Percentiles rank a stretch among this genome's conserved stretches.
Conservation (phyloP, 2,888 invertebrate genomes). For the Rhamphomyia laevipes region DNA sequence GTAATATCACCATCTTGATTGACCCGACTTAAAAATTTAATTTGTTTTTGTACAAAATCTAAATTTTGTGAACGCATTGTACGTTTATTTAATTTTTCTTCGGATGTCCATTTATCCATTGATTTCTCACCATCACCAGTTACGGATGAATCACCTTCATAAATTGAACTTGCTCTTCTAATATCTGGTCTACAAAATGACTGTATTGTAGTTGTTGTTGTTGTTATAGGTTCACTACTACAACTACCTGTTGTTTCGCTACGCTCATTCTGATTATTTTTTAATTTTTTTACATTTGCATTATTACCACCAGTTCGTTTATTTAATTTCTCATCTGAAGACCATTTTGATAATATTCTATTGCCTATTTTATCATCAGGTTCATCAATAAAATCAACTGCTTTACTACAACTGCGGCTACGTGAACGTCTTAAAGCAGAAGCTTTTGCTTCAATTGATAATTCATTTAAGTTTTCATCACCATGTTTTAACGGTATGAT, state of each 20-base stretch:
- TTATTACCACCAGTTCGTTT: too few relatives aligned
- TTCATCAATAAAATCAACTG: neutral
- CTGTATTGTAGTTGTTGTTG: neutral
- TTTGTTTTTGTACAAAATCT: constrained; percentile 50
- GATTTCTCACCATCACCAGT: constrained; percentile 4
- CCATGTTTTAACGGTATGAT: constrained; percentile 9
- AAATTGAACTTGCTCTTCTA: neutral
- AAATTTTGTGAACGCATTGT: constrained; percentile 51
- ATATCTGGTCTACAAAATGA: neutral
- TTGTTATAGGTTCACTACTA: neutral
- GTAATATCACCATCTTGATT: constrained; percentile 18
- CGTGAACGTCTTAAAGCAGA: constrained; percentile 21
- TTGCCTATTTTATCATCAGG: neutral
- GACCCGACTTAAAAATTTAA: constrained; percentile 46
- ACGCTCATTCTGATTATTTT: too few relatives aligned
- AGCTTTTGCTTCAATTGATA: neutral
- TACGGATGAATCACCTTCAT: neutral
- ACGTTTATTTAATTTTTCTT: constrained; percentile 16
- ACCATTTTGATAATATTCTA: constrained; percentile 16
- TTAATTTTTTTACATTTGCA: too few relatives aligned
- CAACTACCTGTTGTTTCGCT: too few relatives aligned
- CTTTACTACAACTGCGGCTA: constrained; percentile 26
- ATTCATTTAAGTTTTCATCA: constrained; percentile 18
- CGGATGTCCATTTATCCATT: constrained; percentile 11
- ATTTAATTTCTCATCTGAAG: constrained; percentile 19